Percentiles rank a stretch among this genome's conserved stretches.
phyloP scores from a whole-genome alignment of 2,888 invertebrate species.

The Altica lythri region DNA sequence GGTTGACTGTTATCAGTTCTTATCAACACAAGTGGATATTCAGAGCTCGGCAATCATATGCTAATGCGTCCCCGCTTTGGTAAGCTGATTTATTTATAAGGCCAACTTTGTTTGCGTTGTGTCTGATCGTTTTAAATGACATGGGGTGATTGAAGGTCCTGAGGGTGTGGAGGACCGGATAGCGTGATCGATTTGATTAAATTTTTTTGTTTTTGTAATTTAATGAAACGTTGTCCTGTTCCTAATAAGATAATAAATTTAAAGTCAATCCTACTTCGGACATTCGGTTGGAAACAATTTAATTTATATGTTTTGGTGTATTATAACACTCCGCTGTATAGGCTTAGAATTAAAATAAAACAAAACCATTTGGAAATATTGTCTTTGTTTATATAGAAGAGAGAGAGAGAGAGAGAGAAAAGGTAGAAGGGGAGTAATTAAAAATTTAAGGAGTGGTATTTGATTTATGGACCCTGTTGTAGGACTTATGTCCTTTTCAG shows the following conservation, averaged over 20 bases:
- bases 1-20: slow-evolving; percentile 49
- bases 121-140: slow-evolving; percentile 28
- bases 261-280: neutral
- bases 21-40: slow-evolving; percentile 52
- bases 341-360: no score
- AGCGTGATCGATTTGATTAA: slow-evolving; percentile 21
- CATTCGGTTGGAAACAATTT: no score
- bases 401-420: no score
- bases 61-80: slow-evolving; percentile 47
- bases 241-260: slow-evolving; percentile 9
- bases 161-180: slow-evolving; percentile 8
- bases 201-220: slow-evolving; percentile 20
- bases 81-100: slow-evolving; percentile 52
- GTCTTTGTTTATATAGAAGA: no score
- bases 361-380: no score
- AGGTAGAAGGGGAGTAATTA: no score
- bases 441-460: no score
- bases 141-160: slow-evolving; percentile 16
- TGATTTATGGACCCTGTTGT: no score
- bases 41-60: slow-evolving; percentile 53
- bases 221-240: slow-evolving; percentile 5
- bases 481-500: no score
- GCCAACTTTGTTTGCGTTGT: slow-evolving; percentile 39
- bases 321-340: no score
- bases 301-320: no score